A percentile compares a stretch with the other conserved stretches of the same genome.
These are phyloP conservation scores for Drosophila ezoana DNA, from an alignment of 2,888 invertebrate genomes.

Conservation along the genomic window DNA sequence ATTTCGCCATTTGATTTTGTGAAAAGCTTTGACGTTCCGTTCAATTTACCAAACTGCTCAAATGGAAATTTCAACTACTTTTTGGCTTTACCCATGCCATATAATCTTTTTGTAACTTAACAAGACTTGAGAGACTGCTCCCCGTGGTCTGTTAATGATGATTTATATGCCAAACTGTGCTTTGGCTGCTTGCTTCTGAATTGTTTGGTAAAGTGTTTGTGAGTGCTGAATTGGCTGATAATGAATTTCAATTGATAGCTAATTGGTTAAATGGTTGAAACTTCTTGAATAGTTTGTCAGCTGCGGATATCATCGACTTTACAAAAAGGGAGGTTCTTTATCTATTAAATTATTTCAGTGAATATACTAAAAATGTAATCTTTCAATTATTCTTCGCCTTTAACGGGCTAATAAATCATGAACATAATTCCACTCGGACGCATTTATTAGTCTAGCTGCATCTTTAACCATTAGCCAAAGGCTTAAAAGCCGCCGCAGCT, in stretches of 20 bases:
- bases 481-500: slow-evolving; percentile 7
- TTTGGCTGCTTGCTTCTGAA: slow-evolving; percentile 23
- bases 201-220: slow-evolving; percentile 58
- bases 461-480: slow-evolving; percentile 30
- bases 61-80: slow-evolving; percentile 67
- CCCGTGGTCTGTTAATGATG: slow-evolving; percentile 52
- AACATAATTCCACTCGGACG: slow-evolving; percentile 17
- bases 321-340: background rate
- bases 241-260: slow-evolving; percentile 55
- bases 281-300: slow-evolving; percentile 5
- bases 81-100: slow-evolving; percentile 23
- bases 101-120: slow-evolving; percentile 25
- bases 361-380: background rate
- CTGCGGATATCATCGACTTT: background rate
- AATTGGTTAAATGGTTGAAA: slow-evolving; percentile 15
- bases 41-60: slow-evolving; percentile 71
- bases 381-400: background rate
- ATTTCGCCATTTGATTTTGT: slow-evolving; percentile 64
- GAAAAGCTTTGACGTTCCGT: slow-evolving; percentile 63
- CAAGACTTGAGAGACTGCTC: slow-evolving; percentile 17
- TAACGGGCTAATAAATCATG: slow-evolving; percentile 41
- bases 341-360: background rate
- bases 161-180: slow-evolving; percentile 53
- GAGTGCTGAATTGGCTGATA: slow-evolving; percentile 21
- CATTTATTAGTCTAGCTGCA: slow-evolving; percentile 38